These are phyloP conservation scores for Myotis pilosus DNA, from an alignment of 2,797 vertebrate species.

Conservation along the genomic window DNA sequence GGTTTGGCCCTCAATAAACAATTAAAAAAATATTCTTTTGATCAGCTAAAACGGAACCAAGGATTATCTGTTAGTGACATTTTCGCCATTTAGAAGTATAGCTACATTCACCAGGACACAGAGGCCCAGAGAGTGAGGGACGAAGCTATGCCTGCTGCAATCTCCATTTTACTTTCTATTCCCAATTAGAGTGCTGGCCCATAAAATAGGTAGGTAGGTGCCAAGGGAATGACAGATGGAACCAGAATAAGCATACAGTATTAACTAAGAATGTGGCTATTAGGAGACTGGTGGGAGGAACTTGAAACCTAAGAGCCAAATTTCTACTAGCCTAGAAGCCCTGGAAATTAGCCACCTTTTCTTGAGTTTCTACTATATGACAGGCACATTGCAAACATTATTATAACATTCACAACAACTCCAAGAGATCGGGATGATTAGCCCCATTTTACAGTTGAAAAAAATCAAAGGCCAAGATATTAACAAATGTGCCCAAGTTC, in stretches of 20 bases:
- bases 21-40: background rate
- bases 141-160: background rate
- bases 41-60: background rate
- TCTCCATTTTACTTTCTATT: background rate
- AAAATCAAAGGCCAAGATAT: constrained; percentile 33
- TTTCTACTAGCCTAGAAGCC: background rate
- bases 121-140: background rate
- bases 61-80: background rate
- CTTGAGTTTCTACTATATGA: background rate
- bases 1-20: background rate
- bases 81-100: background rate
- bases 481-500: background rate
- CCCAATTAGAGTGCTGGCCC: background rate
- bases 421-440: background rate
- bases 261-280: background rate
- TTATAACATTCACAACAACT: background rate
- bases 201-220: too few species aligned
- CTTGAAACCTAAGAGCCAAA: background rate
- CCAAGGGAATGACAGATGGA: background rate
- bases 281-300: background rate
- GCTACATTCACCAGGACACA: background rate
- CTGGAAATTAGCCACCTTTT: background rate
- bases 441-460: background rate
- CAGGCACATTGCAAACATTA: background rate
- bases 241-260: background rate